Conservation (phyloP, 2,113 vertebrate genomes). For the Excalfactoria chinensis region DNA sequence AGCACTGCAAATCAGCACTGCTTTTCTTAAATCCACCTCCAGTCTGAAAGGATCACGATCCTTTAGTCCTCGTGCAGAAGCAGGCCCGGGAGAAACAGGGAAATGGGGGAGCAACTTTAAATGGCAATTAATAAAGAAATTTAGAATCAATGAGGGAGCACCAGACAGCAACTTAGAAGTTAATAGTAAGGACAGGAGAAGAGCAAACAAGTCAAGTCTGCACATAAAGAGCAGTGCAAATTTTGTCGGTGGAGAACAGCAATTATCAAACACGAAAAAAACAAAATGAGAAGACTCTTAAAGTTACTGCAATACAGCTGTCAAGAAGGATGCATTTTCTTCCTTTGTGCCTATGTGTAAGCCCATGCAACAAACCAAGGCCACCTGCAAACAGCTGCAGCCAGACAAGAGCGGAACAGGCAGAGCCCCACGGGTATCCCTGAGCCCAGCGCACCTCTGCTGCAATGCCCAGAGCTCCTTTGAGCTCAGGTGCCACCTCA, state of each 20-base stretch:
- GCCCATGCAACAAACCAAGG: neutral
- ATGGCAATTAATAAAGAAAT: neutral
- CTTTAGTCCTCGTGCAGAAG: neutral
- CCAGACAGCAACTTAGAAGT: neutral
- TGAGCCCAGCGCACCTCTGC: neutral
- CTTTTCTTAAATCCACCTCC: neutral
- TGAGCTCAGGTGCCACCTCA: neutral
- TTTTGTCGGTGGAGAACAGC: neutral
- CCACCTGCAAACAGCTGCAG: neutral
- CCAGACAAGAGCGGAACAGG: neutral
- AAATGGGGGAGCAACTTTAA: neutral
- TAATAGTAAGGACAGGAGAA: neutral
- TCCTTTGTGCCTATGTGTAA: neutral
- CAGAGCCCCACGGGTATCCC: neutral
- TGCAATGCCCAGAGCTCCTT: neutral
- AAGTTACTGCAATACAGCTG: neutral
- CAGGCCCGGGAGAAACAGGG: neutral
- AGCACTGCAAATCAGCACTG: neutral
- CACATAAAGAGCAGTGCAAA: neutral
- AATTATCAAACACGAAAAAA: neutral
- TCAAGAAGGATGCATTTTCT: neutral
- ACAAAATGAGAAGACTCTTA: neutral
- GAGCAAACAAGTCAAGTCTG: neutral
- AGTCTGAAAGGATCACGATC: neutral
- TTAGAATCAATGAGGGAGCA: neutral